Conservation (phyloP, 2,888 invertebrate genomes). For the Vesta saturnalis region DNA sequence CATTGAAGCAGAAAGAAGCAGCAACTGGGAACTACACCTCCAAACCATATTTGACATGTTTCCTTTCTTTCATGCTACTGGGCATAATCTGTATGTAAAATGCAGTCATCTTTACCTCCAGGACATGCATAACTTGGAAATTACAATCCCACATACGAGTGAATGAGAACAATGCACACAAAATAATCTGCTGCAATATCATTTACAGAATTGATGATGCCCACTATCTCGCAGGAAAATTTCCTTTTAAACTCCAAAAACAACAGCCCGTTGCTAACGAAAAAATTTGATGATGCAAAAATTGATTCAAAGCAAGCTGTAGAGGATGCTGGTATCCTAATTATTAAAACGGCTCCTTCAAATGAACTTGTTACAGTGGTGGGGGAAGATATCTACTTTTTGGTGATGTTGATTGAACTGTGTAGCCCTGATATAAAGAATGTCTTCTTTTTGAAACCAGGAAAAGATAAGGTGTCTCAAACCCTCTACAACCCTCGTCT, state of each 20-base stretch:
- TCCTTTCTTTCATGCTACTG: slow-evolving; percentile 14
- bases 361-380: slow-evolving; percentile 17
- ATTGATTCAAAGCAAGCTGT: slow-evolving; percentile 10
- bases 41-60: slow-evolving; percentile 20
- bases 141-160: slow-evolving; percentile 7
- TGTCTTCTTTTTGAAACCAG: slow-evolving; percentile 13
- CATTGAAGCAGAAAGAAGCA: slow-evolving; percentile 15
- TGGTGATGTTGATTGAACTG: slow-evolving; percentile 16
- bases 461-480: not conserved
- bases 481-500: slow-evolving; percentile 3
- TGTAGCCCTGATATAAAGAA: slow-evolving; percentile 17
- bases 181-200: slow-evolving; percentile 9
- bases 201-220: slow-evolving; percentile 17
- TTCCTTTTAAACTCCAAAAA: not conserved
- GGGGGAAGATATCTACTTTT: slow-evolving; percentile 16
- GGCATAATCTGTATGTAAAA: slow-evolving; percentile 20
- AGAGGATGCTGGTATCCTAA: slow-evolving; percentile 3
- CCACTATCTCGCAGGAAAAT: slow-evolving; percentile 15
- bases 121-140: slow-evolving; percentile 15
- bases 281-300: slow-evolving; percentile 9
- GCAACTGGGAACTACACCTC: slow-evolving; percentile 19
- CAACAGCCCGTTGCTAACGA: slow-evolving; percentile 7
- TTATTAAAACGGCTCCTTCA: slow-evolving; percentile 3
- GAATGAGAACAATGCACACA: slow-evolving; percentile 7
- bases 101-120: slow-evolving; percentile 20